Conservation (phyloP, 2,888 invertebrate species). For the Ligdia adustata region DNA sequence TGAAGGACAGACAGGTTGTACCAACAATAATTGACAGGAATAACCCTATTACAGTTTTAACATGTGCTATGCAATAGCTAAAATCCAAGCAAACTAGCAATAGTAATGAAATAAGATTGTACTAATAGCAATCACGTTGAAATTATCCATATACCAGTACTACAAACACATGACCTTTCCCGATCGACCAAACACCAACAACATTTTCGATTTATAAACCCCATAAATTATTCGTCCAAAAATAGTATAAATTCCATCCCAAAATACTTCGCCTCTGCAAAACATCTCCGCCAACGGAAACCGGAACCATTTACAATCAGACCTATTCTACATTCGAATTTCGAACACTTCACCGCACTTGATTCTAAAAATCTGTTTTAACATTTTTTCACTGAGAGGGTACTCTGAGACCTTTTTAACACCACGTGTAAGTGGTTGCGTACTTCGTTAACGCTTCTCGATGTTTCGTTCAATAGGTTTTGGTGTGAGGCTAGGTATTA, state of each 20-base stretch:
- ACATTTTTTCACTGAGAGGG: conserved; percentile 26
- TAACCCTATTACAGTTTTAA: too few species aligned
- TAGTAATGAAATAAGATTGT: too few species aligned
- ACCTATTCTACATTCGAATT: conserved; percentile 21
- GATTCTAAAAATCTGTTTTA: conserved; percentile 29
- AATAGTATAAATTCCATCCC: conserved; percentile 4
- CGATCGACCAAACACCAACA: too few species aligned
- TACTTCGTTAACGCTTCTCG: conserved; percentile 41
- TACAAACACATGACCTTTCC: too few species aligned
- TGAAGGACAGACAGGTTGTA: too few species aligned
- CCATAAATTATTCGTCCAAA: conserved; percentile 2
- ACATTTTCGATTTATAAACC: background rate
- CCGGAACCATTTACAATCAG: conserved; percentile 27
- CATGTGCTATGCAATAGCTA: too few species aligned
- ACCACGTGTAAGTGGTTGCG: conserved; percentile 34
- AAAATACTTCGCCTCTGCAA: conserved; percentile 14
- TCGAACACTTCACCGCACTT: conserved; percentile 19
- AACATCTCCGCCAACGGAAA: conserved; percentile 14
- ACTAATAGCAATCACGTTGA: too few species aligned
- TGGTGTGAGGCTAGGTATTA: conserved; percentile 6
- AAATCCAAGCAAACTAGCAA: too few species aligned
- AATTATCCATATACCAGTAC: too few species aligned
- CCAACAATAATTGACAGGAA: too few species aligned
- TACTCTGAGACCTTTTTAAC: conserved; percentile 44
- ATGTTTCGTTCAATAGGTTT: conserved; percentile 33